phyloP scores from a whole-genome alignment of 1,140 invertebrate species.

The Notospermus geniculatus region DNA sequence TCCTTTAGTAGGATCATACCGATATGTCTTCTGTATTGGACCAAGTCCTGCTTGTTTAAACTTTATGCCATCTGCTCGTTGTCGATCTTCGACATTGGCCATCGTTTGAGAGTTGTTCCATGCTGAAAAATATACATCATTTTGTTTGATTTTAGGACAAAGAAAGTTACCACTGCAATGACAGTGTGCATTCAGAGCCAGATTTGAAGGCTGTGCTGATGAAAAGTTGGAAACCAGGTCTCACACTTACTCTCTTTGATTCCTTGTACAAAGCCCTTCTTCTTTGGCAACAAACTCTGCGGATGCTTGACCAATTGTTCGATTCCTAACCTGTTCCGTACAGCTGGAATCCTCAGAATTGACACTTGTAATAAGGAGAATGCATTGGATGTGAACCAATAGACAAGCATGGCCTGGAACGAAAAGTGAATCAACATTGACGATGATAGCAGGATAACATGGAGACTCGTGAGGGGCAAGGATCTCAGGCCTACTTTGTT shows the following conservation, averaged over 20 bases:
- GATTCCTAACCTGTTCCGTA: constrained; percentile 78
- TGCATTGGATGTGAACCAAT: constrained; percentile 88
- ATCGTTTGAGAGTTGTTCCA: constrained; percentile 81
- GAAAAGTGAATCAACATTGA: too few relatives aligned
- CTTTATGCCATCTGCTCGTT: constrained; percentile 71
- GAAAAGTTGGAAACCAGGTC: too few relatives aligned
- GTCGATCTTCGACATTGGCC: constrained; percentile 72
- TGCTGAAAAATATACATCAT: constrained; percentile 62
- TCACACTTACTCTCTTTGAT: constrained; percentile 76
- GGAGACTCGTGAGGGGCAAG: too few relatives aligned
- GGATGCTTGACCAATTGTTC: constrained; percentile 64
- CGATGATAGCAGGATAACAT: too few relatives aligned
- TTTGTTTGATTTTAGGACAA: too few relatives aligned
- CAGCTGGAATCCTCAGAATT: constrained; percentile 71
- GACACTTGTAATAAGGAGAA: constrained; percentile 81
- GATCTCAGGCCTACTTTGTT: too few relatives aligned
- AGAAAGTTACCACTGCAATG: too few relatives aligned
- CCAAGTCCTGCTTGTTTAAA: constrained; percentile 82
- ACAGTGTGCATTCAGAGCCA: too few relatives aligned
- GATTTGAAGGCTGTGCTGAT: too few relatives aligned
- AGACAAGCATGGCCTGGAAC: constrained; percentile 77
- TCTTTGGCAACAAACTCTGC: constrained; percentile 62
- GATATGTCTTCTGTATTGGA: constrained; percentile 81
- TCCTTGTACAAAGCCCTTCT: constrained; percentile 74
- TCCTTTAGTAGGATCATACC: constrained; percentile 74